These are phyloP conservation scores for Nesometra sesokonis DNA, from an alignment of 35 echinoderm and acorn worm genomes.

Conservation along the genomic window DNA sequence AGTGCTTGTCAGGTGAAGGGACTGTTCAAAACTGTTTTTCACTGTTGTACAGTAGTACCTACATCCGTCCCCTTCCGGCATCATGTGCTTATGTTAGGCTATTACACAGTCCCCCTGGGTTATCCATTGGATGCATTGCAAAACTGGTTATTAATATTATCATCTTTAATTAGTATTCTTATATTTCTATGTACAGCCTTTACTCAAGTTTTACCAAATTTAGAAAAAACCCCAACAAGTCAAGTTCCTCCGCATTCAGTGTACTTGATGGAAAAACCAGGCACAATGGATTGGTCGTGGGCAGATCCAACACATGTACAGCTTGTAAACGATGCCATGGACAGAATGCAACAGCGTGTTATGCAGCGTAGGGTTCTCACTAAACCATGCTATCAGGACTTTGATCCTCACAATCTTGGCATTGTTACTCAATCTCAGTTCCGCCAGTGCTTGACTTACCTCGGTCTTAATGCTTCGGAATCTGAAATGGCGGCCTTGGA, in stretches of 20 bases:
- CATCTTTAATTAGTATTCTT: no score
- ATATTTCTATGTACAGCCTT: slow-evolving; percentile 40
- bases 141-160: no score
- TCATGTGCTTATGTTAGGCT: no score
- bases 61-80: no score
- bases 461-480: slow-evolving; percentile 65
- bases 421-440: slow-evolving; percentile 86
- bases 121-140: no score
- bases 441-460: slow-evolving; percentile 78
- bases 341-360: slow-evolving; percentile 56
- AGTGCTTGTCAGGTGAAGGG: no score
- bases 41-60: no score
- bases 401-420: slow-evolving; percentile 91
- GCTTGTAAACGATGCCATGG: slow-evolving; percentile 38
- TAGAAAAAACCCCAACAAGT: slow-evolving; percentile 87
- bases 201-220: slow-evolving; percentile 81
- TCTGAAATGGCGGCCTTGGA: slow-evolving; percentile 69
- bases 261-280: slow-evolving; percentile 77
- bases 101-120: no score
- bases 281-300: slow-evolving; percentile 65
- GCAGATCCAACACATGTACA: not conserved
- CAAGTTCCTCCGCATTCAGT: slow-evolving; percentile 37
- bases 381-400: slow-evolving; percentile 93
- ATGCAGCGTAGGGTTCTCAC: slow-evolving; percentile 65
- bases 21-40: no score